Percentiles rank a stretch among this genome's conserved stretches.
These are phyloP conservation scores for Spatulosminthurus flaviceps DNA, from an alignment of 2,888 invertebrate genomes.

Conservation along the genomic window DNA sequence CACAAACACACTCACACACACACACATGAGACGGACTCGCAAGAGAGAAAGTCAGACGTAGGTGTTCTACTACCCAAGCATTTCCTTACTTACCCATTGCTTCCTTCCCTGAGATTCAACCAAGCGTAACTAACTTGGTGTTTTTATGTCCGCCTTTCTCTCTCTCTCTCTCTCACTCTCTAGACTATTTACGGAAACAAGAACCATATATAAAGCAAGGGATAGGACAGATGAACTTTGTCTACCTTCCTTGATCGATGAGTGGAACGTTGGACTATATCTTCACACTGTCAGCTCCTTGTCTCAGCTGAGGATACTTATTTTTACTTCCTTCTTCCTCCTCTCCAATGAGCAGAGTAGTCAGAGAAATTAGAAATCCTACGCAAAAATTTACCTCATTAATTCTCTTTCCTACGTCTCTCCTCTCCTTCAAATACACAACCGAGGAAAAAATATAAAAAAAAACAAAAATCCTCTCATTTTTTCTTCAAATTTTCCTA, in stretches of 20 bases:
- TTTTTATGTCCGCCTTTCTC: background rate
- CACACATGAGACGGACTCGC: too few relatives aligned
- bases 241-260: constrained; percentile 24
- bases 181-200: background rate
- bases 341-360: background rate
- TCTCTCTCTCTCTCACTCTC: too few relatives aligned
- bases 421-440: too few relatives aligned
- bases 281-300: constrained; percentile 22
- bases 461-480: too few relatives aligned
- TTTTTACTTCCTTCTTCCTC: constrained; percentile 1
- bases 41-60: too few relatives aligned
- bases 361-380: background rate
- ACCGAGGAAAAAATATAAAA: too few relatives aligned
- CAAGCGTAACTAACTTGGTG: background rate
- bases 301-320: background rate
- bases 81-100: background rate
- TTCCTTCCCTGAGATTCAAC: background rate
- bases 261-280: background rate
- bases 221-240: constrained; percentile 18
- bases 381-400: background rate
- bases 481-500: too few relatives aligned
- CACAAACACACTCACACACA: too few relatives aligned
- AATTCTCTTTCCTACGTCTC: too few relatives aligned
- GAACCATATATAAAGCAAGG: background rate
- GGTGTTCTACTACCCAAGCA: background rate